Percentiles rank a stretch among this genome's conserved stretches.
Evolutionary conservation across 1,140 invertebrate genomes (phyloP).

Genomic region (Monochamus saltuarius): DNA sequence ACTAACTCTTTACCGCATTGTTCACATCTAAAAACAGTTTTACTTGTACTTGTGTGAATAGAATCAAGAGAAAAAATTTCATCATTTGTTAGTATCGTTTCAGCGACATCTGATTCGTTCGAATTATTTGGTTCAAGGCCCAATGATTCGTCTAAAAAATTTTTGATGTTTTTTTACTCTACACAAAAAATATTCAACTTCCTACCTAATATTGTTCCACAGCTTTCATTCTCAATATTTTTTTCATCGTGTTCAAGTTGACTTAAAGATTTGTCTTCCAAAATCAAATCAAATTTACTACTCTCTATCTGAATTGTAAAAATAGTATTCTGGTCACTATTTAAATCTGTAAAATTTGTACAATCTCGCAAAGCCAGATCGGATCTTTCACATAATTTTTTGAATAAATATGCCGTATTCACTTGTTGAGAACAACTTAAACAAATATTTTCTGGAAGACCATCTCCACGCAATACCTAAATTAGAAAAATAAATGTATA

Average conservation of each 20-base stretch:
- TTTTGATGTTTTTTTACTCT: not conserved
- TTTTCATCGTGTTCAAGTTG: not conserved
- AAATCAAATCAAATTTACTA: slow-evolving; percentile 5
- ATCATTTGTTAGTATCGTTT: no score
- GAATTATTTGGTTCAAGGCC: no score
- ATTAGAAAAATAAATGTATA: slow-evolving; percentile 13
- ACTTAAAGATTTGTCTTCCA: not conserved
- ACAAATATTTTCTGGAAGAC: slow-evolving; percentile 40
- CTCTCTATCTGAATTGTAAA: not conserved
- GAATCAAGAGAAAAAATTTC: no score
- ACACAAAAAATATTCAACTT: not conserved
- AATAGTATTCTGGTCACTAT: slow-evolving; percentile 10
- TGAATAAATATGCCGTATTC: slow-evolving; percentile 31
- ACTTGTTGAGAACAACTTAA: slow-evolving; percentile 34
- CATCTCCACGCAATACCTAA: slow-evolving; percentile 37
- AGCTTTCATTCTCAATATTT: no score
- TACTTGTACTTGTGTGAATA: no score
- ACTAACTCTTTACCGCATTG: not conserved
- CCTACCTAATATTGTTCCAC: no score
- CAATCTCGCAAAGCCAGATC: slow-evolving; percentile 30
- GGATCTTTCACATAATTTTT: slow-evolving; percentile 37
- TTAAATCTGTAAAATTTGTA: slow-evolving; percentile 3
- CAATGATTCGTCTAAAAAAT: no score
- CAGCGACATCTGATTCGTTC: no score
- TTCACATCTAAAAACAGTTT: no score